A percentile compares a stretch with the other conserved stretches of the same genome.
Evolutionary conservation across 2,113 vertebrate genomes (phyloP).

Genomic region (Marmota monax): DNA sequence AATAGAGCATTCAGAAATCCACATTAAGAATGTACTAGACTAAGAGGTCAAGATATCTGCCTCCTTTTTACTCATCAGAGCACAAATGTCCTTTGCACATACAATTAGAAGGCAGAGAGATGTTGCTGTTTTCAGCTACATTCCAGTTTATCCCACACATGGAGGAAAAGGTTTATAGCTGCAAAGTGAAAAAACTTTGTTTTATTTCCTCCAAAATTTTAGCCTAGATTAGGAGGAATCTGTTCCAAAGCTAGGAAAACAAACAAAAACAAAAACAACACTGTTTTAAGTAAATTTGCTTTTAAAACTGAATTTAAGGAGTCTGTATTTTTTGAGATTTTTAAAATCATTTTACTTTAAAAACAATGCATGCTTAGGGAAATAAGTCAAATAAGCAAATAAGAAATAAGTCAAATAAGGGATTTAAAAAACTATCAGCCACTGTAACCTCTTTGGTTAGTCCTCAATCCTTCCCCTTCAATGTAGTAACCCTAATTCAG

Average conservation of each 20-base stretch:
- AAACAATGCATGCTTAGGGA: background rate
- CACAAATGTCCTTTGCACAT: background rate
- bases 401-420: background rate
- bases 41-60: background rate
- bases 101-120: background rate
- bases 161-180: background rate
- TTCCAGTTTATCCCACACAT: background rate
- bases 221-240: background rate
- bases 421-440: background rate
- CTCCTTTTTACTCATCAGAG: background rate
- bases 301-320: conserved; percentile 33
- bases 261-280: too few species aligned
- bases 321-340: background rate
- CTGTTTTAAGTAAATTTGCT: background rate
- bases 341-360: background rate
- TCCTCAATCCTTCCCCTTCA: background rate
- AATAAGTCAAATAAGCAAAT: background rate
- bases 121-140: background rate
- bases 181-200: background rate
- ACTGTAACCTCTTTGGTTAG: background rate
- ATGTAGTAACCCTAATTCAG: background rate
- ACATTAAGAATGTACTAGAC: background rate
- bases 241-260: background rate
- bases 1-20: background rate
- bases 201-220: background rate